Evolutionary conservation across 1,140 invertebrate species (phyloP).

Genomic region (Capitella teleta): DNA sequence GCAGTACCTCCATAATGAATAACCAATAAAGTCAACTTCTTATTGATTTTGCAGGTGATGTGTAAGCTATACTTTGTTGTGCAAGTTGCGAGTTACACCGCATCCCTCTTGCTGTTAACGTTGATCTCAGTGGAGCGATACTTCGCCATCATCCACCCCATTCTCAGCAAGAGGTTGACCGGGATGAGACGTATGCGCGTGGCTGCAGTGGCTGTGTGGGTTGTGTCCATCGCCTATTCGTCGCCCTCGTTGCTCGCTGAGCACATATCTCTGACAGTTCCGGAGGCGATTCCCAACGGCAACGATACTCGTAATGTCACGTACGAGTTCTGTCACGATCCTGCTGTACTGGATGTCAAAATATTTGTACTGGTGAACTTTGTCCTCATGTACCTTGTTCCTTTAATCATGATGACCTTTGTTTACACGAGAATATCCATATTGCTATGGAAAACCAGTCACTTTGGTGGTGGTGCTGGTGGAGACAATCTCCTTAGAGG

Average conservation of each 20-base stretch:
- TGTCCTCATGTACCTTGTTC: constrained; percentile 58
- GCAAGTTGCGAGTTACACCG: constrained; percentile 27
- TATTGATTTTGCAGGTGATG: constrained; percentile 24
- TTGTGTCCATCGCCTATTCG: not conserved
- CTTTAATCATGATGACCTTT: constrained; percentile 67
- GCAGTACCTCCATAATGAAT: not conserved
- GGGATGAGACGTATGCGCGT: not conserved
- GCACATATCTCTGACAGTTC: too few species aligned
- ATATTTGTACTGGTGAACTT: constrained; percentile 20
- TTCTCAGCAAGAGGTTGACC: constrained; percentile 40
- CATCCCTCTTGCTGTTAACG: constrained; percentile 26
- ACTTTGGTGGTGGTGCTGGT: too few species aligned
- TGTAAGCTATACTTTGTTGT: constrained; percentile 34
- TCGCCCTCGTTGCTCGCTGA: not conserved
- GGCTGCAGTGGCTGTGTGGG: not conserved
- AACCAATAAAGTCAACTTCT: not conserved
- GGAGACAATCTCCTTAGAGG: too few species aligned
- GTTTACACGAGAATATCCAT: constrained; percentile 64
- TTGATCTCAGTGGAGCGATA: constrained; percentile 62
- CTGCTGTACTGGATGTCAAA: not conserved
- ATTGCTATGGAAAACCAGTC: constrained; percentile 44
- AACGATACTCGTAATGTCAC: not conserved
- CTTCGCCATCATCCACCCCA: constrained; percentile 63
- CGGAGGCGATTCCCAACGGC: not conserved
- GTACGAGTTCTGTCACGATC: constrained; percentile 2